phyloP scores from a whole-genome alignment of 2,888 invertebrate genomes.

The Hartigia nigra region DNA sequence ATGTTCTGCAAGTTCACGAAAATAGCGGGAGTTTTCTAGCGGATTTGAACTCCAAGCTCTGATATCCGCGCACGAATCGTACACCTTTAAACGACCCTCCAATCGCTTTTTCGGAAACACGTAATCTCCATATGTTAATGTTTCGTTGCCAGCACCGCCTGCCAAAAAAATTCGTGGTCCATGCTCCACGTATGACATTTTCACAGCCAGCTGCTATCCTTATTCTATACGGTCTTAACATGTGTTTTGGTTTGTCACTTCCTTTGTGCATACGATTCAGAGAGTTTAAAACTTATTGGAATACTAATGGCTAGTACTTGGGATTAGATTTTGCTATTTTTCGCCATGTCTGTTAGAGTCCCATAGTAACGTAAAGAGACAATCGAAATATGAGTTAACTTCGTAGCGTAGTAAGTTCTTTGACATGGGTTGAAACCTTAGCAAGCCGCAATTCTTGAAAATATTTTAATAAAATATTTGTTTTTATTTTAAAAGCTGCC shows the following conservation, averaged over 20 bases:
- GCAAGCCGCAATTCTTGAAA: not conserved
- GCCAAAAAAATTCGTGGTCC: conserved; percentile 37
- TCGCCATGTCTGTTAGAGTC: conserved; percentile 28
- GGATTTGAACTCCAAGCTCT: conserved; percentile 71
- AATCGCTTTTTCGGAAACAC: conserved; percentile 63
- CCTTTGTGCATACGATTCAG: not conserved
- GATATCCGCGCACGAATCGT: conserved; percentile 69
- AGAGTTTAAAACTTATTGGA: conserved; percentile 12
- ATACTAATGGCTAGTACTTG: conserved; percentile 15
- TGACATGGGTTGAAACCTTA: not conserved
- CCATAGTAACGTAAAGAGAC: conserved; percentile 15
- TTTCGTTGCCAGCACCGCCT: conserved; percentile 22
- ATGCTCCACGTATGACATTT: conserved; percentile 42
- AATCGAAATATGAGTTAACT: not conserved
- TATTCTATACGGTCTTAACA: not conserved
- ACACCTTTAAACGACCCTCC: conserved; percentile 70
- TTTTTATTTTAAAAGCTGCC: conserved; percentile 44
- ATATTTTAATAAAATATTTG: conserved; percentile 45
- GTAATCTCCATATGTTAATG: conserved; percentile 43
- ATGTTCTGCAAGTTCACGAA: conserved; percentile 54
- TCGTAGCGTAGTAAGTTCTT: not conserved
- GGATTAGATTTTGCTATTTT: conserved; percentile 19
- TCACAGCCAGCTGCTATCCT: not conserved
- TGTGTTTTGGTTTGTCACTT: not conserved
- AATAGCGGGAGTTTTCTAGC: conserved; percentile 53